Conservation (phyloP, 23 tunicate species). For the Diplosoma virens region DNA sequence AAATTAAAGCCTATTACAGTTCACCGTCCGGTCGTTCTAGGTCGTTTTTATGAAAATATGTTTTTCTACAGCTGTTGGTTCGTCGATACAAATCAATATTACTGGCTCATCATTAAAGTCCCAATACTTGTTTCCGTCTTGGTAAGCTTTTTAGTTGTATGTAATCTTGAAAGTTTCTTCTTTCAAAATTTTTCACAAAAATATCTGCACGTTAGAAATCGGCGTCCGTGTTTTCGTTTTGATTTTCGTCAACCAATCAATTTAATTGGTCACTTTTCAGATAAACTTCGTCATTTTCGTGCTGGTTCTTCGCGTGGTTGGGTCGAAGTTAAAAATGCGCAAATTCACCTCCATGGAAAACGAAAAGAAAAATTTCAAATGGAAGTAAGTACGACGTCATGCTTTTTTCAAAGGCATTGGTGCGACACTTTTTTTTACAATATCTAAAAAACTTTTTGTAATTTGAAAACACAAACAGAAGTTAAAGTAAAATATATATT, state of each 20-base stretch:
- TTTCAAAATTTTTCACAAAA: too few relatives aligned
- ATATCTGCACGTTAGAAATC: too few relatives aligned
- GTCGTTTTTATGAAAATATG: neutral
- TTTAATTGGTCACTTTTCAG: too few relatives aligned
- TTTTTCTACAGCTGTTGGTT: constrained; percentile 46
- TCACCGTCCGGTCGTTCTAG: neutral
- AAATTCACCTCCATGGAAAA: constrained; percentile 12
- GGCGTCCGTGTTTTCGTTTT: too few relatives aligned
- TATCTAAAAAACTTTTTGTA: too few relatives aligned
- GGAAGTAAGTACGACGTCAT: constrained; percentile 60
- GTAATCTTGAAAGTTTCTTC: neutral
- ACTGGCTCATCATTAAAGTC: constrained; percentile 40
- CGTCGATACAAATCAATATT: constrained; percentile 16
- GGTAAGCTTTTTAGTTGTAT: constrained; percentile 2
- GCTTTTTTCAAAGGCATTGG: too few relatives aligned
- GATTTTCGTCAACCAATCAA: too few relatives aligned
- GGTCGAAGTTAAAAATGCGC: constrained; percentile 23
- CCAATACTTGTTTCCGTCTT: constrained; percentile 30
- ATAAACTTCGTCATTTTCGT: constrained; percentile 43
- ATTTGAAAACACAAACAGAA: too few relatives aligned
- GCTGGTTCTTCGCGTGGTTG: constrained; percentile 32
- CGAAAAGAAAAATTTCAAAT: constrained; percentile 29
- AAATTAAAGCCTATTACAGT: too few relatives aligned
- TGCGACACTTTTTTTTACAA: too few relatives aligned
- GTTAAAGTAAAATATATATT: too few relatives aligned